These are phyloP conservation scores for Drosophila ohnishii DNA, from an alignment of 1,140 invertebrate genomes.

Conservation along the genomic window DNA sequence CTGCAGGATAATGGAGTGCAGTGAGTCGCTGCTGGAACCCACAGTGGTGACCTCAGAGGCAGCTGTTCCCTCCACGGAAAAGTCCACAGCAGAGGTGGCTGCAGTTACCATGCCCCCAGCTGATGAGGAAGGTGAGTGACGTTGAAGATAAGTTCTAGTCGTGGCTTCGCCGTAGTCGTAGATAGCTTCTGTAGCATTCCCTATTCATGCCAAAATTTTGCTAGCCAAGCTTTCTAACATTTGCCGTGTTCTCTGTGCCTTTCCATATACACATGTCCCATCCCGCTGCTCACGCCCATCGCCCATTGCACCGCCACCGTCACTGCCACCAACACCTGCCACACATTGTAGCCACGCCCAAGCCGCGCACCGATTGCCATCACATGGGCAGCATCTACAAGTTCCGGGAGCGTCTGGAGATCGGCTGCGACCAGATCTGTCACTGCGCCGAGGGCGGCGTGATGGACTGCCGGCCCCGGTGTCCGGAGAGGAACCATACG, in stretches of 20 bases:
- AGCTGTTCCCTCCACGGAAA: slow-evolving; percentile 14
- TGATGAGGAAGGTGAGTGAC: slow-evolving; percentile 60
- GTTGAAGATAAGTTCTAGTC: neutral
- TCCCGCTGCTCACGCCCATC: slow-evolving; percentile 38
- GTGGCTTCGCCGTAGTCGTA: slow-evolving; percentile 36
- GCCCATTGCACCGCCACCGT: slow-evolving; percentile 20
- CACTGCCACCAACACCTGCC: slow-evolving; percentile 3
- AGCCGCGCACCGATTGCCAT: slow-evolving; percentile 86
- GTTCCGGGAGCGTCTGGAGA: slow-evolving; percentile 89
- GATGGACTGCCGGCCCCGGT: slow-evolving; percentile 77
- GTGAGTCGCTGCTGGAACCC: slow-evolving; percentile 57
- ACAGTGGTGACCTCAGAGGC: slow-evolving; percentile 41
- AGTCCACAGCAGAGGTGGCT: slow-evolving; percentile 1
- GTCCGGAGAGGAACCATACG: slow-evolving; percentile 77
- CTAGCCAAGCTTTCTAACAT: slow-evolving; percentile 37
- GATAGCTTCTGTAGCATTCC: slow-evolving; percentile 32
- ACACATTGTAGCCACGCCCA: slow-evolving; percentile 53
- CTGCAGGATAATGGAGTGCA: slow-evolving; percentile 88
- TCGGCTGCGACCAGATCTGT: slow-evolving; percentile 91
- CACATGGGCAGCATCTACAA: slow-evolving; percentile 89
- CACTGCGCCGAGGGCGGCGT: slow-evolving; percentile 88
- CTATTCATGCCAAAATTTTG: slow-evolving; percentile 31
- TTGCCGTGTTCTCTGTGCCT: slow-evolving; percentile 58
- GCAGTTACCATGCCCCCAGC: slow-evolving; percentile 10
- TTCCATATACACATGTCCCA: slow-evolving; percentile 56